Conservation (phyloP, 1,140 invertebrate species). For the Megathymus violae region DNA sequence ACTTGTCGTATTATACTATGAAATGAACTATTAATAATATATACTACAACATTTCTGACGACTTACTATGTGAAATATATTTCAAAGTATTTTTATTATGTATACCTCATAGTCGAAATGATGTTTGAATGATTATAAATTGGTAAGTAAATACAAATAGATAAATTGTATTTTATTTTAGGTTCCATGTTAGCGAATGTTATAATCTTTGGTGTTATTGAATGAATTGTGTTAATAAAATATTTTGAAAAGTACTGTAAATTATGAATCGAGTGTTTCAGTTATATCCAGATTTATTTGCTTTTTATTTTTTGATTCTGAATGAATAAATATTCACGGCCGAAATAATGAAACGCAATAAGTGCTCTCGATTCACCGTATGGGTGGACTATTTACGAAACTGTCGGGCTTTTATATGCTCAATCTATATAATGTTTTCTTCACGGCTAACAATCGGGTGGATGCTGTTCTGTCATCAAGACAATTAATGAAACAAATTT, state of each 20-base stretch:
- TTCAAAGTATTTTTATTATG: slow-evolving; percentile 81
- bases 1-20: slow-evolving; percentile 57
- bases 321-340: no score
- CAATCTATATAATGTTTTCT: no score
- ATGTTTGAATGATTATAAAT: slow-evolving; percentile 83
- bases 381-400: no score
- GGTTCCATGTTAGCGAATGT: slow-evolving; percentile 84
- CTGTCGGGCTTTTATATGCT: no score
- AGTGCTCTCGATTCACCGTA: no score
- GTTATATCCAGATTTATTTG: slow-evolving; percentile 49
- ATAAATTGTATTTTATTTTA: slow-evolving; percentile 83
- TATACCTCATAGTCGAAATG: slow-evolving; percentile 83
- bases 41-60: slow-evolving; percentile 70
- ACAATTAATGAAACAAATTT: no score
- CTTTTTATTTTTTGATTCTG: slow-evolving; percentile 4
- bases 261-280: slow-evolving; percentile 78
- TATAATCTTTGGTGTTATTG: slow-evolving; percentile 85
- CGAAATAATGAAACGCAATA: no score
- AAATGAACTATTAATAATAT: slow-evolving; percentile 59
- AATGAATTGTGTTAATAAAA: slow-evolving; percentile 86
- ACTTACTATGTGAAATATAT: slow-evolving; percentile 75
- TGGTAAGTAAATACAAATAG: slow-evolving; percentile 80
- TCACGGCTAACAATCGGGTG: no score
- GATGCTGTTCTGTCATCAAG: no score
- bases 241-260: slow-evolving; percentile 83